Evolutionary conservation across 2,113 vertebrate genomes (phyloP).

Genomic region (Bujurquina vittata): DNA sequence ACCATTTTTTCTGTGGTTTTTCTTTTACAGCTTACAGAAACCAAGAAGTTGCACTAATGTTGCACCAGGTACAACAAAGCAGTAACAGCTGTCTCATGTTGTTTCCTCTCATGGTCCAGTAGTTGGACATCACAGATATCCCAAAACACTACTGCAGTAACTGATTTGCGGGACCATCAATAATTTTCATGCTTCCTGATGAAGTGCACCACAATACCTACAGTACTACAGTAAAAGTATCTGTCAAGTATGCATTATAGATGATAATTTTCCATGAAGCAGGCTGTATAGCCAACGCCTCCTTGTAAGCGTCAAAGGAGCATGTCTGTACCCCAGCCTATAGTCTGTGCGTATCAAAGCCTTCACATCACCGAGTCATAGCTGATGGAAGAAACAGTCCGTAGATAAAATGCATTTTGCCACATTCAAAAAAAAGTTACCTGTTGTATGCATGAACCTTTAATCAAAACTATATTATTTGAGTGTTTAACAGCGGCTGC

Average conservation of each 20-base stretch:
- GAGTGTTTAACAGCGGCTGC: neutral
- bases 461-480: conserved; percentile 8
- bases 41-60: too few species aligned
- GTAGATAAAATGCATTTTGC: conserved; percentile 24
- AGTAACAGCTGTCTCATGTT: too few species aligned
- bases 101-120: too few species aligned
- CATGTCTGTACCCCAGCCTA: conserved; percentile 11
- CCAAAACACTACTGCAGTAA: neutral
- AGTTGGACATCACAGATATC: too few species aligned
- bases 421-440: neutral
- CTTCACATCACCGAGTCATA: neutral
- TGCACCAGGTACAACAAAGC: too few species aligned
- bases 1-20: too few species aligned
- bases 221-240: neutral
- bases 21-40: too few species aligned
- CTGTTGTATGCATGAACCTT: conserved; percentile 4
- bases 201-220: neutral
- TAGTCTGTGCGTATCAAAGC: conserved; percentile 13
- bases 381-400: neutral
- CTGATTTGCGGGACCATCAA: neutral
- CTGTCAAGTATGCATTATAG: neutral
- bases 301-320: conserved; percentile 41
- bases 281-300: neutral
- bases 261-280: conserved; percentile 29
- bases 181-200: neutral